Conservation (phyloP, 1,140 invertebrate species). For the Lysiphlebus fabarum region DNA sequence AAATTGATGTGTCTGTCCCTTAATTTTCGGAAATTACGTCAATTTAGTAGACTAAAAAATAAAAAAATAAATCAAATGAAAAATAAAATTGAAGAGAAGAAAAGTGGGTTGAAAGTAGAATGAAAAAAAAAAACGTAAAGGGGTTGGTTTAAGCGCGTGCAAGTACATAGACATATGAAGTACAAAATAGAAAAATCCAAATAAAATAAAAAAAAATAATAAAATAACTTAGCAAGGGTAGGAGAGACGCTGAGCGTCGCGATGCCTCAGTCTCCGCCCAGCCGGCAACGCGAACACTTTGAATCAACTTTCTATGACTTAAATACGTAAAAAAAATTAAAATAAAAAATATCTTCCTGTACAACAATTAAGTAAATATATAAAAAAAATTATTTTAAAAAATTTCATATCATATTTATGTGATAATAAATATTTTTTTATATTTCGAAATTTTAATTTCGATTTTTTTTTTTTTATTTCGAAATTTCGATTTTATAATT, state of each 20-base stretch:
- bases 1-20: too few species aligned
- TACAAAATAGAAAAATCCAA: not conserved
- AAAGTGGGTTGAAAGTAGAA: not conserved
- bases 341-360: not conserved
- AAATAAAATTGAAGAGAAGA: too few species aligned
- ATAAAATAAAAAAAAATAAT: slow-evolving; percentile 7
- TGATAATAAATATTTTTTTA: too few species aligned
- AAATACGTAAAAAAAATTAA: not conserved
- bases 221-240: slow-evolving; percentile 28
- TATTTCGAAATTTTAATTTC: too few species aligned
- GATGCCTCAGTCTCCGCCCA: slow-evolving; percentile 54
- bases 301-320: not conserved
- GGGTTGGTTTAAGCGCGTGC: slow-evolving; percentile 2
- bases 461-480: too few species aligned
- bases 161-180: not conserved
- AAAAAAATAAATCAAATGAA: too few species aligned
- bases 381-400: too few species aligned
- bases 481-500: too few species aligned
- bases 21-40: too few species aligned
- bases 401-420: too few species aligned
- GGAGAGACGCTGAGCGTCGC: slow-evolving; percentile 46
- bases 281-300: slow-evolving; percentile 41
- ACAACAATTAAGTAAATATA: too few species aligned
- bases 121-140: not conserved
- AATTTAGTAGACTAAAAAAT: too few species aligned